These are phyloP conservation scores for Noctilio leporinus DNA, from an alignment of 2,113 vertebrate genomes.

Conservation along the genomic window DNA sequence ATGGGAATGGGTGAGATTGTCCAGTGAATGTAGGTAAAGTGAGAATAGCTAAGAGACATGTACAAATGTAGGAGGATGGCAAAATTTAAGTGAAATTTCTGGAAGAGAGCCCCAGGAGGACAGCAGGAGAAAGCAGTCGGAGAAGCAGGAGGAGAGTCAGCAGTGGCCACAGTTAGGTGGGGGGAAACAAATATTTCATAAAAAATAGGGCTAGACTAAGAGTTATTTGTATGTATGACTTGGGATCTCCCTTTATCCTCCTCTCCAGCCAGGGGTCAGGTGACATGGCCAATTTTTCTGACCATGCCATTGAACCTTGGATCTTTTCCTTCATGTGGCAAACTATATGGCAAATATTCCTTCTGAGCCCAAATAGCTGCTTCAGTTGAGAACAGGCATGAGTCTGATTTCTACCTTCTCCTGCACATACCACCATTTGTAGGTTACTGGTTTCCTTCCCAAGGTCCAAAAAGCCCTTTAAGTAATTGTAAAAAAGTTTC, in stretches of 20 bases:
- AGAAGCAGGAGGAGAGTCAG: not conserved
- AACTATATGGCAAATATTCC: slow-evolving; percentile 34
- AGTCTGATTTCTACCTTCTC: not conserved
- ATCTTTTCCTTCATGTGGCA: slow-evolving; percentile 40
- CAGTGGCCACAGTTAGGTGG: not conserved
- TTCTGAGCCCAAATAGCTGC: slow-evolving; percentile 47
- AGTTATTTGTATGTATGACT: not conserved
- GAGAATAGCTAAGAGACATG: not conserved
- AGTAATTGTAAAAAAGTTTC: not conserved
- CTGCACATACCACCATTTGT: not conserved
- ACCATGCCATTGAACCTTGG: slow-evolving; percentile 19
- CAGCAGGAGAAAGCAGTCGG: not conserved
- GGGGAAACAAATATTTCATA: not conserved
- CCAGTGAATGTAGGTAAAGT: not conserved
- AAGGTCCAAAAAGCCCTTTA: not conserved
- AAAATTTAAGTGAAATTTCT: not conserved
- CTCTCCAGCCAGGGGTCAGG: not conserved
- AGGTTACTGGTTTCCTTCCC: not conserved
- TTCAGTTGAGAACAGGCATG: not conserved
- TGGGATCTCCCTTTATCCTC: not conserved
- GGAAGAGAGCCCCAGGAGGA: not conserved
- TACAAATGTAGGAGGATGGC: not conserved
- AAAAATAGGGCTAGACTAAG: not conserved
- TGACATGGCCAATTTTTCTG: not conserved
- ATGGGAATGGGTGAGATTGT: not conserved